Conservation (phyloP, 2,797 vertebrate species). For the Urophycis tenuis region DNA sequence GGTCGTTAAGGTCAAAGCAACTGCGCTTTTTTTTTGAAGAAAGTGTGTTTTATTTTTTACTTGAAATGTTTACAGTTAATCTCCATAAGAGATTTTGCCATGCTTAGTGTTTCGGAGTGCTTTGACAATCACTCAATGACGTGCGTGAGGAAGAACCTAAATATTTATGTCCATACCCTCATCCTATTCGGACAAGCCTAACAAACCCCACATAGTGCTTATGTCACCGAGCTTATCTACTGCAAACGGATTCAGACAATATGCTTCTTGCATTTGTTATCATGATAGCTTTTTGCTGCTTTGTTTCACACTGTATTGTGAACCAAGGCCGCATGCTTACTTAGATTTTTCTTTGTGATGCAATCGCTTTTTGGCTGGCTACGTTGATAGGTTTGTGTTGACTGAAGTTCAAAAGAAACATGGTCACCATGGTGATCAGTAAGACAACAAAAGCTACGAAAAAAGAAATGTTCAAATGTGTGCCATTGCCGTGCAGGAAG, state of each 20-base stretch:
- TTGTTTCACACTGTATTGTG: background rate
- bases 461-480: too few relatives aligned
- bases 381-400: background rate
- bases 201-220: background rate
- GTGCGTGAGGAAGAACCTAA: background rate
- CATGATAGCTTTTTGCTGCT: background rate
- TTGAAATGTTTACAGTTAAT: background rate
- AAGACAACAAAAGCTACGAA: background rate
- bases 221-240: background rate
- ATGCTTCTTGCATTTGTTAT: background rate
- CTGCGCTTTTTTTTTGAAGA: background rate
- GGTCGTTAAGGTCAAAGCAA: too few relatives aligned
- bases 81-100: background rate
- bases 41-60: background rate
- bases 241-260: background rate
- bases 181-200: background rate
- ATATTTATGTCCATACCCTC: background rate
- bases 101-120: background rate
- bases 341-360: background rate
- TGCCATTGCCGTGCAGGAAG: too few relatives aligned
- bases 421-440: background rate
- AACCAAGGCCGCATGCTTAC: background rate
- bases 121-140: background rate
- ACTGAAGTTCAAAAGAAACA: background rate
- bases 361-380: background rate